Conservation (phyloP, 1,140 invertebrate genomes). For the Oryctes rhinoceros region DNA sequence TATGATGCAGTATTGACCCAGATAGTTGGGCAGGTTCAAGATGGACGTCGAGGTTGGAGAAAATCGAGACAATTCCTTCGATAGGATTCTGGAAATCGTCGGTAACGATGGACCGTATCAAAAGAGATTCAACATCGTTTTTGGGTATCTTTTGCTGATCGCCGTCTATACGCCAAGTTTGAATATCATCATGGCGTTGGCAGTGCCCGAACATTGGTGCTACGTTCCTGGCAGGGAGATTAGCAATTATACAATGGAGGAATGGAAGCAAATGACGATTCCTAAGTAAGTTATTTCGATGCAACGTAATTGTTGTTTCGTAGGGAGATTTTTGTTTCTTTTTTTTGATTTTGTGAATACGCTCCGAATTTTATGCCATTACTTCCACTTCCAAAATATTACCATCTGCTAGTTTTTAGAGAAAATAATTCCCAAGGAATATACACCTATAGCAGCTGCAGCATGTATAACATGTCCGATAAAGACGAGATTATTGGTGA, state of each 20-base stretch:
- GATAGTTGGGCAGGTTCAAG: no score
- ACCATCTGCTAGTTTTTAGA: constrained; percentile 40
- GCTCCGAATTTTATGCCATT: neutral
- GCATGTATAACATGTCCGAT: constrained; percentile 43
- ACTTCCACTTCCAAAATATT: neutral
- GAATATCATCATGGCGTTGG: constrained; percentile 64
- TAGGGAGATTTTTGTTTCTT: no score
- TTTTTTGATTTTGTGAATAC: neutral
- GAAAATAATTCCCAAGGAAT: constrained; percentile 35
- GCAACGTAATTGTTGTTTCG: no score
- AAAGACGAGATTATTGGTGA: neutral
- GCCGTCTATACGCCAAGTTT: constrained; percentile 62
- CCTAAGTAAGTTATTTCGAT: constrained; percentile 59
- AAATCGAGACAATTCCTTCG: constrained; percentile 39
- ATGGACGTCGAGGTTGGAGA: neutral
- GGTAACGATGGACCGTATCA: constrained; percentile 66
- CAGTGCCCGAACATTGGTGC: constrained; percentile 68
- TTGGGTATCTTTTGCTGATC: constrained; percentile 59
- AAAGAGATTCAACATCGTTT: constrained; percentile 62
- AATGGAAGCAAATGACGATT: constrained; percentile 64
- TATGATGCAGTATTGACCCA: neutral
- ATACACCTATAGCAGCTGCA: constrained; percentile 40
- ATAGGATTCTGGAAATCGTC: constrained; percentile 61
- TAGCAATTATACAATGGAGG: constrained; percentile 61
- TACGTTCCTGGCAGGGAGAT: constrained; percentile 62